Evolutionary conservation across 2,797 vertebrate genomes (phyloP).

Genomic region (Distichodus sexfasciatus): DNA sequence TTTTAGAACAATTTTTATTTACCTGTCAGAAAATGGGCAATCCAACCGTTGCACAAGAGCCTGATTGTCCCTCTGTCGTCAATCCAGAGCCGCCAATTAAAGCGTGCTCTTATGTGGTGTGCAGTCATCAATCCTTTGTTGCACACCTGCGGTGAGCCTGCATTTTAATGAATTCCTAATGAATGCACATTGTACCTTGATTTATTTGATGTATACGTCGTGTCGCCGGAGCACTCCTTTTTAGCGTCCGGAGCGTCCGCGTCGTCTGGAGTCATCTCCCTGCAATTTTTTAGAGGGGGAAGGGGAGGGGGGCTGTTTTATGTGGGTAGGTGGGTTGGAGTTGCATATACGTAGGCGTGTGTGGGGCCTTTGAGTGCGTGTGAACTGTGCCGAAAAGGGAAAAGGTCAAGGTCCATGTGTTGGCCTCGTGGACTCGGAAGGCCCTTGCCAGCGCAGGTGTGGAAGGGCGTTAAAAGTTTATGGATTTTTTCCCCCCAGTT

Average conservation of each 20-base stretch:
- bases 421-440: slow-evolving; percentile 43
- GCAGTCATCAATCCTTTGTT: slow-evolving; percentile 85
- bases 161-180: slow-evolving; percentile 85
- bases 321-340: neutral
- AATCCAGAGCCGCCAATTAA: slow-evolving; percentile 81
- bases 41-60: slow-evolving; percentile 71
- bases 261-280: slow-evolving; percentile 41
- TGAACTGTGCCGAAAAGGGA: slow-evolving; percentile 20
- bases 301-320: neutral
- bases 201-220: slow-evolving; percentile 76
- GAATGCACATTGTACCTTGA: slow-evolving; percentile 81
- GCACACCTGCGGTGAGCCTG: slow-evolving; percentile 80
- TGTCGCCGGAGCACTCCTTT: slow-evolving; percentile 65
- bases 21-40: slow-evolving; percentile 78
- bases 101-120: slow-evolving; percentile 81
- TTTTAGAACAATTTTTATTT: no score
- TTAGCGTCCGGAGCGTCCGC: no score
- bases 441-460: slow-evolving; percentile 40
- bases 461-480: slow-evolving; percentile 48
- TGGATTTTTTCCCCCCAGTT: slow-evolving; percentile 36
- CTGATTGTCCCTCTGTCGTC: slow-evolving; percentile 79
- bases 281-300: slow-evolving; percentile 29
- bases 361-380: slow-evolving; percentile 31
- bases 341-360: slow-evolving; percentile 21
- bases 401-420: slow-evolving; percentile 46